Evolutionary conservation across 2,113 vertebrate genomes (phyloP), one percentile per base, ranked within the genome.

Genomic region (Cyprinodon variegatus): DNA sequence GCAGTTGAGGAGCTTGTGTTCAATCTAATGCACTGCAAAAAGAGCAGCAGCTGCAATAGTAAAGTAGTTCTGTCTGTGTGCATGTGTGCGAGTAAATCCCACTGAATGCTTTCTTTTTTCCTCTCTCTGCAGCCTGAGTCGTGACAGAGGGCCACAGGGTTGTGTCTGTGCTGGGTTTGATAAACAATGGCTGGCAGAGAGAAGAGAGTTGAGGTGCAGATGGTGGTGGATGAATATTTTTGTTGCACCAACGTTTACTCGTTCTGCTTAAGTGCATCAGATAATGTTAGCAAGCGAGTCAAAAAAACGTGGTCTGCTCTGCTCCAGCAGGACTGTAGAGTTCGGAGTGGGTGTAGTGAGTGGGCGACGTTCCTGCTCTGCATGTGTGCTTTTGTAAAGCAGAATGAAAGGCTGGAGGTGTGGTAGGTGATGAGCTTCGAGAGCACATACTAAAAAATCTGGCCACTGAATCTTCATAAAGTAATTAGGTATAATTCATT

Each of bases 41-140:
- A 40, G 53, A 64, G 61, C 70, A 46, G 70, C 17, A 15, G 53
- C 2, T 1, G 70, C 4, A 41, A 74, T 48, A 65, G 74, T 67
- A 61, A 61, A 63, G 59, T 22, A 40, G 43, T 65, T 64, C 22
- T 66, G 3, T 70, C 29, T 71, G 46, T 68, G 76, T 65, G 68
- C 57, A 37, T 72, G 73, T 46, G 29, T 71, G 70, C 41, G 41
- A 65, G 2, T 66, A n/a, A 71, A 62, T 82, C 77, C 74, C 67
- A 69, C 70, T 9, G 69, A 41, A 3, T 68, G 71, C 67, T 65
- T 40, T 63, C 50, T 12, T 68, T 57, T 65, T 79, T 82, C 81
- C 53, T 59, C 11, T 70, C 68, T 82, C 87, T 83, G 83, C 83
- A 79, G 83, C 60, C 78, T 77, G 85, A 86, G 87, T 90, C 86